Conservation (phyloP, 2,113 vertebrate species). For the Gambusia holbrooki region DNA sequence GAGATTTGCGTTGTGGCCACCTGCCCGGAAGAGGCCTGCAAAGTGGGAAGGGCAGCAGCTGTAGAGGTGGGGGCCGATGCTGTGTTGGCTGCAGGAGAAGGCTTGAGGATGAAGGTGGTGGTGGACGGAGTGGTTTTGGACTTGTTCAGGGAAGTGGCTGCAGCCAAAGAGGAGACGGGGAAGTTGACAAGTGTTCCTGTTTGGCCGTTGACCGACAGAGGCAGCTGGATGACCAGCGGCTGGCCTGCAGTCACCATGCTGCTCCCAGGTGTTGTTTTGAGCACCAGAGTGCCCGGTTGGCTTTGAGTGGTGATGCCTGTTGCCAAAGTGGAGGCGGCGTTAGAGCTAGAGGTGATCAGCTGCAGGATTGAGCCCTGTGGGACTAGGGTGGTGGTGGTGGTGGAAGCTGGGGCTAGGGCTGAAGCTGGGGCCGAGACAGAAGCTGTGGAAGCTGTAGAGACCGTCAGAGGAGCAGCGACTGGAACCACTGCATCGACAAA, state of each 20-base stretch:
- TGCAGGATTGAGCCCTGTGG: constrained; percentile 74
- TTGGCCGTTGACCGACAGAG: constrained; percentile 75
- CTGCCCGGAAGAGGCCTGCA: constrained; percentile 58
- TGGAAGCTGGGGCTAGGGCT: constrained; percentile 33
- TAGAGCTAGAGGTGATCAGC: constrained; percentile 74
- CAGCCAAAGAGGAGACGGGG: constrained; percentile 75
- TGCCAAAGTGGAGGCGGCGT: constrained; percentile 55
- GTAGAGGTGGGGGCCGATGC: constrained; percentile 33
- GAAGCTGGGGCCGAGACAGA: constrained; percentile 30
- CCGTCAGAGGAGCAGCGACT: constrained; percentile 11
- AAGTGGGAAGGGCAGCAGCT: constrained; percentile 46
- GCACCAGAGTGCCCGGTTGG: constrained; percentile 71
- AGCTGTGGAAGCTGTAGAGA: constrained; percentile 24
- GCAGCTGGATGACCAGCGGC: constrained; percentile 81
- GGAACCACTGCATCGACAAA: constrained; percentile 16
- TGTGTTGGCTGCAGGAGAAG: constrained; percentile 54
- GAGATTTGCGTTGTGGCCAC: constrained; percentile 71
- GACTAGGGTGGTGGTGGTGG: constrained; percentile 67
- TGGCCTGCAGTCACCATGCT: constrained; percentile 68
- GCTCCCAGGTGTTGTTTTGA: constrained; percentile 69
- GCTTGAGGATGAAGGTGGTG: constrained; percentile 79
- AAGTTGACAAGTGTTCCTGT: constrained; percentile 76
- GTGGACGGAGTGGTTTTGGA: constrained; percentile 76
- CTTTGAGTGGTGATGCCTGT: constrained; percentile 71
- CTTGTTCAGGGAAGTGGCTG: constrained; percentile 71